These are phyloP conservation scores for Conus betulinus DNA, from an alignment of 1,140 invertebrate species.

Conservation along the genomic window DNA sequence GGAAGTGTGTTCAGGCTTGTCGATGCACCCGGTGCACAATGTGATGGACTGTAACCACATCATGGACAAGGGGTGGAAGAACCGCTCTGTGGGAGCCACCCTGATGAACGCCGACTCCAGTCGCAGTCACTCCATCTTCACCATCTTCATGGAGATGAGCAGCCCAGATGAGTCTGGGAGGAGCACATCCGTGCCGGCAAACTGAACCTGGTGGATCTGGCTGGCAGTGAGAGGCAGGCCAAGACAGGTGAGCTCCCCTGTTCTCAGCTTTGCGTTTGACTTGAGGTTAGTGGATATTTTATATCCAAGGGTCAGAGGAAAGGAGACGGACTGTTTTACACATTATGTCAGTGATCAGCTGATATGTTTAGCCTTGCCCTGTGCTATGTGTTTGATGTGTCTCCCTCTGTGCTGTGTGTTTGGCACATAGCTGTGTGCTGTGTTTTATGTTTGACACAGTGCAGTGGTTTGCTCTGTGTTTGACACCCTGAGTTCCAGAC, in stretches of 20 bases:
- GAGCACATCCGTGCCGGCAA: slow-evolving; percentile 79
- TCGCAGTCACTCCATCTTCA: slow-evolving; percentile 93
- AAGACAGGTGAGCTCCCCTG: slow-evolving; percentile 68
- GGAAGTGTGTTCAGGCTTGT: slow-evolving; percentile 78
- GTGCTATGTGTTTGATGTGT: too few species aligned
- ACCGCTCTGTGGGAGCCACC: slow-evolving; percentile 86
- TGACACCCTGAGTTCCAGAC: too few species aligned
- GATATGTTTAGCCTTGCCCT: too few species aligned
- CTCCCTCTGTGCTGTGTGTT: too few species aligned
- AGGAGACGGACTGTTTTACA: background rate
- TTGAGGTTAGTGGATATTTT: background rate
- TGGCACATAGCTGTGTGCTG: too few species aligned
- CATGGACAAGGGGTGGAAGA: slow-evolving; percentile 86
- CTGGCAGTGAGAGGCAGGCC: slow-evolving; percentile 79
- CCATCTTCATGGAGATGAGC: slow-evolving; percentile 89
- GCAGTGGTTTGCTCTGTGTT: too few species aligned
- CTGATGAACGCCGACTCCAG: slow-evolving; percentile 90
- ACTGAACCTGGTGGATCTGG: slow-evolving; percentile 87
- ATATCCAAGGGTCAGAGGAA: background rate
- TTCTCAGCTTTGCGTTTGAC: too few species aligned
- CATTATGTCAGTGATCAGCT: background rate
- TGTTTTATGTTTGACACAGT: too few species aligned
- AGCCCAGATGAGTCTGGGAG: slow-evolving; percentile 76
- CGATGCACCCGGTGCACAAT: slow-evolving; percentile 86
- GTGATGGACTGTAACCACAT: slow-evolving; percentile 84